Base-by-base conservation (phyloP, 2,113 vertebrate genomes). In the Catagonus wagneri region DNA sequence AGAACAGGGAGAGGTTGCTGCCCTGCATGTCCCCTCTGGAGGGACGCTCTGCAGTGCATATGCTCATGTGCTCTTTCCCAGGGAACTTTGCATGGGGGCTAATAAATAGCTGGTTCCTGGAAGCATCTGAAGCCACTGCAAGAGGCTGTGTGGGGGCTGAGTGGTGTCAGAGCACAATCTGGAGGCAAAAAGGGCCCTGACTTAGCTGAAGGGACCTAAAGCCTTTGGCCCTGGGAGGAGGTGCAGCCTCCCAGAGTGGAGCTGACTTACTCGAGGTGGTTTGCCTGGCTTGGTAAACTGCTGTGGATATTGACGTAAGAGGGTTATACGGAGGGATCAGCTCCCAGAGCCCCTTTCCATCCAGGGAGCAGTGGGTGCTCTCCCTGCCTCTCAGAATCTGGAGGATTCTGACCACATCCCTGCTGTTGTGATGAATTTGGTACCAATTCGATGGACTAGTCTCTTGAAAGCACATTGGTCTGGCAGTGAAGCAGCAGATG, bases 121-220 rank as follows among this genome's bases (percentile, higher is more conserved):
- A 60, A 39, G 25, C 3, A 32, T 63, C 36, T 9, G 71, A 39
- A 52, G 63, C 29, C 13, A 0, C 39, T 2, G 1, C 0, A 8
- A 65, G 54, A 3, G 61, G 6, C 16, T 25, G 17, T 58, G 50
- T 1, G 1, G 17, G 4, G 71, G 36, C 32, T 39, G 29, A 4
- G 27, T 54, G 52, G 32, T 17, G 3, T 78, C 22, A 34, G 12
- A 1, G 8, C 11, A 29, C 95, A 68, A 16, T 71, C 32, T 16
- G 69, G 23, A 36, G 68, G 36, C 11, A 61, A 16, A 39, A 34
- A 7, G 29, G 50, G 44, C 22, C 29, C 12, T 44, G 39, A 54
- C 6, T 32, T 11, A 22, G 4, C 11, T n/a, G 15, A 58, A 78
- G 54, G 23, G 25, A 22, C 34, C 15, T 15, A 23, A 75, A 74